These are phyloP conservation scores for Oriolus oriolus DNA, from an alignment of 2,113 vertebrate species.

Conservation along the genomic window DNA sequence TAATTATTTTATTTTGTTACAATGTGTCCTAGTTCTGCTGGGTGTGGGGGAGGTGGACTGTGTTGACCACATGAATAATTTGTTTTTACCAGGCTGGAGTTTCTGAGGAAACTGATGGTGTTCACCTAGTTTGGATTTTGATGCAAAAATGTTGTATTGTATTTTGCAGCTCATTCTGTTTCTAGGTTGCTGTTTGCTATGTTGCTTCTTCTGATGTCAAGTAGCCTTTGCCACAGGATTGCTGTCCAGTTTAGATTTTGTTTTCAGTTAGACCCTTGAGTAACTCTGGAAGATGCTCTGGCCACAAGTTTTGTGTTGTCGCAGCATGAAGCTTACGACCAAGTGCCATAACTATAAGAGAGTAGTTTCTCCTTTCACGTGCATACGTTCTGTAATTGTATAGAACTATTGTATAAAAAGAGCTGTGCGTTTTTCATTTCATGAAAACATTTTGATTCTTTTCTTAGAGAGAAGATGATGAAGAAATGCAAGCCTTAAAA, in stretches of 20 bases:
- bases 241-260: not conserved
- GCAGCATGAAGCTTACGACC: not conserved
- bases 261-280: not conserved
- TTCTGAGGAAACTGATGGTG: not conserved
- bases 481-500: conserved; percentile 89
- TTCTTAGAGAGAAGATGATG: conserved; percentile 83
- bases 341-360: not conserved
- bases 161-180: not conserved
- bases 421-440: not conserved
- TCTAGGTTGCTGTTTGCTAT: not conserved
- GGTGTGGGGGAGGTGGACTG: not conserved
- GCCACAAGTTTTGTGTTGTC: not conserved
- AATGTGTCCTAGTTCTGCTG: not conserved
- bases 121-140: not conserved
- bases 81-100: not conserved
- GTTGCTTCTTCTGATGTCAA: not conserved
- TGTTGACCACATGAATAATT: not conserved
- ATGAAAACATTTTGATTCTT: not conserved
- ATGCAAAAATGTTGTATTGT: not conserved
- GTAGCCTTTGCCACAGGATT: not conserved
- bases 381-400: not conserved
- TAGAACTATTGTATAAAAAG: not conserved
- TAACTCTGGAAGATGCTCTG: not conserved
- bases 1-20: not conserved
- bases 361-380: not conserved